These are phyloP conservation scores for Numida meleagris DNA, from an alignment of 2,113 vertebrate species.

Conservation along the genomic window DNA sequence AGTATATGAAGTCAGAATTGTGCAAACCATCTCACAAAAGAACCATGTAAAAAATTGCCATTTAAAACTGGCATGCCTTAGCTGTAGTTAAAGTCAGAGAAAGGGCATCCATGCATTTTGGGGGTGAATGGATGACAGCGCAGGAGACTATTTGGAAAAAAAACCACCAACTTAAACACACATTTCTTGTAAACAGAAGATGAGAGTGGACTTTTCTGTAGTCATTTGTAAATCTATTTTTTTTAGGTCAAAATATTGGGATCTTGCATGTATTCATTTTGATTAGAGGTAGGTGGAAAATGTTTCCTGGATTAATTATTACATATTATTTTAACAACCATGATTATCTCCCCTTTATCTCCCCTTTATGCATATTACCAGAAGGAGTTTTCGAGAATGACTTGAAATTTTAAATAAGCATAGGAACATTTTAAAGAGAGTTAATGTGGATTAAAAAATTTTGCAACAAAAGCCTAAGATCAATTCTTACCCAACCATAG, in stretches of 20 bases:
- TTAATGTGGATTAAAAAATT: neutral
- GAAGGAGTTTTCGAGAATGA: constrained; percentile 21
- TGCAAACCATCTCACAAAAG: neutral
- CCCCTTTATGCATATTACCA: neutral
- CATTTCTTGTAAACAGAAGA: neutral
- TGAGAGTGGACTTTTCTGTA: neutral
- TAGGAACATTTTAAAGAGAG: neutral
- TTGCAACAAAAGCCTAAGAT: neutral
- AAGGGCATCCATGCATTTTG: neutral
- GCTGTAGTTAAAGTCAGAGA: neutral
- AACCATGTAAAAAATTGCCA: neutral
- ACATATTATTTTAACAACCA: constrained; percentile 20
- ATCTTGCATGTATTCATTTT: constrained; percentile 33
- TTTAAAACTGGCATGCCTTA: neutral
- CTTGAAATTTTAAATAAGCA: constrained; percentile 11
- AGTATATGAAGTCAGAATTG: neutral
- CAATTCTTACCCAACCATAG: rapidly evolving
- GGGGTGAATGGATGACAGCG: neutral
- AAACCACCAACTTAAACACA: neutral
- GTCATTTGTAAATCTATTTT: neutral
- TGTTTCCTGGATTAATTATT: constrained; percentile 19
- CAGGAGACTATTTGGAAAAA: neutral
- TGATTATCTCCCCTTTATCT: constrained; percentile 26
- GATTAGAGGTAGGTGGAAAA: constrained; percentile 33
- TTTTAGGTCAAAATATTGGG: constrained; percentile 50